Percentiles rank a stretch among this genome's conserved stretches.
Evolutionary conservation across 2,888 invertebrate genomes (phyloP).

Genomic region (Acrobasis consociella): DNA sequence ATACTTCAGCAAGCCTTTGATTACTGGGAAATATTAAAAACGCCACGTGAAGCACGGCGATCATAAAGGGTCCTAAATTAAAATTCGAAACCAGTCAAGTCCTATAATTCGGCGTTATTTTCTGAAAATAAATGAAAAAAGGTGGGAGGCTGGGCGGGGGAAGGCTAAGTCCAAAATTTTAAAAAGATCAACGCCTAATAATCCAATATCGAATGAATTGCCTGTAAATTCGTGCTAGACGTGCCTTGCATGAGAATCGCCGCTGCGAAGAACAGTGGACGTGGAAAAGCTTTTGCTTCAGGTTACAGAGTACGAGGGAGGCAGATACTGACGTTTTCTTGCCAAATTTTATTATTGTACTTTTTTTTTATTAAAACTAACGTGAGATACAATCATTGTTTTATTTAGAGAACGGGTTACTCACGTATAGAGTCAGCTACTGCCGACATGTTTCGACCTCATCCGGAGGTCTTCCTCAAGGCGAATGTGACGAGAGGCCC

Average conservation of each 20-base stretch:
- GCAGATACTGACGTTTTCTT: slow-evolving; percentile 23
- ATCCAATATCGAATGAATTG: slow-evolving; percentile 80
- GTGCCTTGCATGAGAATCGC: slow-evolving; percentile 60
- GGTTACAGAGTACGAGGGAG: slow-evolving; percentile 28
- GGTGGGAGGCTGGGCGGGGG: slow-evolving; percentile 20
- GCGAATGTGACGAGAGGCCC: too few species aligned
- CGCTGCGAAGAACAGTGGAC: slow-evolving; percentile 43
- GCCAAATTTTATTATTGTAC: too few species aligned
- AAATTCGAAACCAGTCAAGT: slow-evolving; percentile 59
- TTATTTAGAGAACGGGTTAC: too few species aligned
- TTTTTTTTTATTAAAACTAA: too few species aligned
- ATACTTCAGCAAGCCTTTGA: not conserved
- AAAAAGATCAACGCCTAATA: slow-evolving; percentile 80
- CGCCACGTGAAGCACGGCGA: not conserved
- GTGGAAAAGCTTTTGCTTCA: slow-evolving; percentile 46
- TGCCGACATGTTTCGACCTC: too few species aligned
- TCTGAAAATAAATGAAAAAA: slow-evolving; percentile 59
- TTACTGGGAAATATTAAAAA: slow-evolving; percentile 6
- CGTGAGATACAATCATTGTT: too few species aligned
- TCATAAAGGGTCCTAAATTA: slow-evolving; percentile 40
- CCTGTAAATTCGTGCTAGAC: slow-evolving; percentile 73
- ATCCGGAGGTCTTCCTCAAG: too few species aligned
- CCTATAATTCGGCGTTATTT: slow-evolving; percentile 65
- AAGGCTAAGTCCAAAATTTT: slow-evolving; percentile 46
- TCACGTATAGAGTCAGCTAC: too few species aligned